Evolutionary conservation across 64 coral and sea anemone species (phyloP), one percentile per base, ranked within the genome.

Genomic region (Pocillopora verrucosa): DNA sequence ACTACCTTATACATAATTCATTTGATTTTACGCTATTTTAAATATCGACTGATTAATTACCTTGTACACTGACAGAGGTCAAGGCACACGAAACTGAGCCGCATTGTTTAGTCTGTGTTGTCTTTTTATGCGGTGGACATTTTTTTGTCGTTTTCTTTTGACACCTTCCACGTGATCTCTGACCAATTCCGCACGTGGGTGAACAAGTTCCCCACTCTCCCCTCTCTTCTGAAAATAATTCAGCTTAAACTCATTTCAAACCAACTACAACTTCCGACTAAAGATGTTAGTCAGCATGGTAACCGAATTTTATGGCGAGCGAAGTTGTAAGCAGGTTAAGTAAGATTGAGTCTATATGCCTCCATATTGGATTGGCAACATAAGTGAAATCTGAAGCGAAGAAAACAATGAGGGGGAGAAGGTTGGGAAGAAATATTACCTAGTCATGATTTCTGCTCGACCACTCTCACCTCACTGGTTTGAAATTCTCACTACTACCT

Each of bases 151-250:
- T 30, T 19, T 51, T 15, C 37, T 76, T 45, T 45, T 3, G 17
- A 16, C 74, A 76, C 13, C 74, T 3, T 16, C 56, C 74, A 76
- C 74, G 74, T 51, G 74, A 51, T 38, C 74, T 76, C 37, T 76
- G 74, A 17, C 74, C 74, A 16, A 37, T 38, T 38, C 74, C 74
- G 45, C 74, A 76, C 74, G 36, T 76, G 74, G 45, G 36, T 51
- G 74, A 34, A 76, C 74, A 56, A 51, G 74, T 14, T 38, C 74
- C 37, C 74, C 74, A 76, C 37, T 37, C 74, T 38, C 74, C 74
- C 74, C 74, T 56, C 35, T 76, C 14, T 24, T 57, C 79, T 38
- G 83, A 78, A 67, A 83, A 79, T 16, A 63, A 63, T 63, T 19
- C 61, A 16, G 12, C 2, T 3, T 63, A 19, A 11, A 63, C 62